These are phyloP conservation scores for Monochamus alternatus DNA, from an alignment of 2,888 invertebrate genomes.

Conservation along the genomic window DNA sequence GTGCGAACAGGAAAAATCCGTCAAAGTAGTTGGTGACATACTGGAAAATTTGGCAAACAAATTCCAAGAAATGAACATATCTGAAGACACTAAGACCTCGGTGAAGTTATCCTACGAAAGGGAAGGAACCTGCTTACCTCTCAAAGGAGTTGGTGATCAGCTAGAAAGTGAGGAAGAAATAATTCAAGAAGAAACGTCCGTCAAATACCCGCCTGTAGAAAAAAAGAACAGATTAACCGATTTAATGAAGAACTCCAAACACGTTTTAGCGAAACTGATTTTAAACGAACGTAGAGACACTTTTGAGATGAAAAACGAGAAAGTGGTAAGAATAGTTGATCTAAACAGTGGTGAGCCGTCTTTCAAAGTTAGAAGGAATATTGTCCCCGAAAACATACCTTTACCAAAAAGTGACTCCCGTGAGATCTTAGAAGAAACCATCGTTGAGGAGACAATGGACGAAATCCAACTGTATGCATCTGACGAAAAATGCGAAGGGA, in stretches of 20 bases:
- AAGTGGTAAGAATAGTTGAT: slow-evolving; percentile 53
- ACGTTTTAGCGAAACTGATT: slow-evolving; percentile 60
- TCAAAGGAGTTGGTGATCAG: slow-evolving; percentile 58
- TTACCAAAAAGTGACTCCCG: slow-evolving; percentile 50
- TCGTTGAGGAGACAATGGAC: slow-evolving; percentile 48
- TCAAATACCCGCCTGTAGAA: slow-evolving; percentile 66
- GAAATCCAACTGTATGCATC: slow-evolving; percentile 48
- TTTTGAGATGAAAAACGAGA: slow-evolving; percentile 49
- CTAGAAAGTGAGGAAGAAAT: slow-evolving; percentile 49
- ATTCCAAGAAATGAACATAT: slow-evolving; percentile 41
- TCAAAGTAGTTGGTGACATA: slow-evolving; percentile 55
- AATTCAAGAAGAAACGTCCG: slow-evolving; percentile 44
- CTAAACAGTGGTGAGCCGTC: slow-evolving; percentile 47
- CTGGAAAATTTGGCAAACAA: slow-evolving; percentile 50
- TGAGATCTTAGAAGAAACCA: slow-evolving; percentile 40
- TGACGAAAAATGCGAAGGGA: slow-evolving; percentile 33
- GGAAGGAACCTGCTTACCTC: slow-evolving; percentile 14
- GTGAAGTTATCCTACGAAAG: slow-evolving; percentile 11
- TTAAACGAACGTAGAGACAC: slow-evolving; percentile 63
- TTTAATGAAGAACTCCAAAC: slow-evolving; percentile 68
- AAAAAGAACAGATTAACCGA: slow-evolving; percentile 70
- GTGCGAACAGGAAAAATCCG: slow-evolving; percentile 30
- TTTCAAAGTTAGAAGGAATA: slow-evolving; percentile 38
- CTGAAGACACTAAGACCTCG: slow-evolving; percentile 40
- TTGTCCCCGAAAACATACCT: slow-evolving; percentile 49